Evolutionary conservation across 2,797 vertebrate species (phyloP).

Genomic region (Cheirogaleus major): DNA sequence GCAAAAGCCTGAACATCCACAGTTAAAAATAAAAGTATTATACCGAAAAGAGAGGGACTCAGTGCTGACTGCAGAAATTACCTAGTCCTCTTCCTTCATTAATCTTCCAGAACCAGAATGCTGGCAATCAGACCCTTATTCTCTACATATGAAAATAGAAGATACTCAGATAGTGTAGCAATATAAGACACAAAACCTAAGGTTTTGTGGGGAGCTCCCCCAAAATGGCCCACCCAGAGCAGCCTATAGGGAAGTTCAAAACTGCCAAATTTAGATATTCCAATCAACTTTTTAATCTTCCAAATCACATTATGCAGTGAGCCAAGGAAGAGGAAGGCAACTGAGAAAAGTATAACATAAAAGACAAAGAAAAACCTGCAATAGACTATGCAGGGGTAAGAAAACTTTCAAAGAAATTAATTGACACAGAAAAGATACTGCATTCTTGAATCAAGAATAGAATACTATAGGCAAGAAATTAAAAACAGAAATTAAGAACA

Average conservation of each 20-base stretch:
- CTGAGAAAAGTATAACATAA: neutral
- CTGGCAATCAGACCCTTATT: neutral
- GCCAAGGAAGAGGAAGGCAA: neutral
- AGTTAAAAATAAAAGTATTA: conserved; percentile 21
- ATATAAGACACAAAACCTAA: neutral
- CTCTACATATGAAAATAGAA: neutral
- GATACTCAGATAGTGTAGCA: neutral
- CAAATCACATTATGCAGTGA: conserved; percentile 18
- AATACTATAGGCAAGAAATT: neutral
- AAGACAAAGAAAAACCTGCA: neutral
- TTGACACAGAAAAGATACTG: neutral
- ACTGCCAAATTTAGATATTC: conserved; percentile 25
- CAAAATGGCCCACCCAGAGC: neutral
- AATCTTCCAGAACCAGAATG: neutral
- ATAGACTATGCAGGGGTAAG: neutral
- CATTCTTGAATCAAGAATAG: neutral
- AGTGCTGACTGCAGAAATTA: neutral
- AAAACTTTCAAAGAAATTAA: neutral
- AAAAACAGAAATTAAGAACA: neutral
- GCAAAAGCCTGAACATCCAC: neutral
- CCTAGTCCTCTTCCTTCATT: neutral
- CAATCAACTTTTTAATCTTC: neutral
- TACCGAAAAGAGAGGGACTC: neutral
- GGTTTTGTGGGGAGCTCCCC: neutral
- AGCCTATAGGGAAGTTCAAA: conserved; percentile 30